Evolutionary conservation across 2,888 invertebrate genomes (phyloP), one percentile per base, ranked within the genome.

Genomic region (Polia nebulosa): DNA sequence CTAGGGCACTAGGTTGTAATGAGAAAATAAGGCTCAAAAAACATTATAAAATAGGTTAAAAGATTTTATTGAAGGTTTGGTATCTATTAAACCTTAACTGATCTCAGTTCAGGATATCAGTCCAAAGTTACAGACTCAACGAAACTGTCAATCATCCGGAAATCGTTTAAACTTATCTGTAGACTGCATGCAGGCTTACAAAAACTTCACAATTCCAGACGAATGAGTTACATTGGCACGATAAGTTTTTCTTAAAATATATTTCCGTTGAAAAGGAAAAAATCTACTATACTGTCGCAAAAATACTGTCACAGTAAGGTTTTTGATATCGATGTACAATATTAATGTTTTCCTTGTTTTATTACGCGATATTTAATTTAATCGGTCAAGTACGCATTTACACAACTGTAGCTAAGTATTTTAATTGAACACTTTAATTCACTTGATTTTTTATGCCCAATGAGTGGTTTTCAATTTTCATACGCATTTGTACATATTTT

Each of bases 1-100:
- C 78, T 84, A 79, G 82, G 82, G 80, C 83, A 81, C 72, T 83
- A 41, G 82, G 73, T 76, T 80, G 75, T 66, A 71, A 72, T 64
- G 72, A 62, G 67, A 79, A 66, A 67, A 76, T 62, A 32, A 69
- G 51, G 29, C 67, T 59, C 32, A 53, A 67, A 45, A 49, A 47
- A 61, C 32, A 27, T 60, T 7, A 62, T 51, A 5, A 57, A 39
- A 49, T 51, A 72, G 56, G 22, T 77, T 61, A 17, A 39, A 49
- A 22, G 3, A 45, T 34, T 1, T 45, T n/a, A 39, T 47, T 41
- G 27, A 41, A 64, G 64, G 15, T 11, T 25, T 15, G 11, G 20
- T 7, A 49, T 17, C 0, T 41, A n/a, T 36, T 25, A n/a, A 41
- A 47, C 29, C 15, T 22, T n/a, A 22, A 55, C 47, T 27, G 52